These are phyloP conservation scores for Labeo rohita DNA, from an alignment of 2,113 vertebrate genomes.

Conservation along the genomic window DNA sequence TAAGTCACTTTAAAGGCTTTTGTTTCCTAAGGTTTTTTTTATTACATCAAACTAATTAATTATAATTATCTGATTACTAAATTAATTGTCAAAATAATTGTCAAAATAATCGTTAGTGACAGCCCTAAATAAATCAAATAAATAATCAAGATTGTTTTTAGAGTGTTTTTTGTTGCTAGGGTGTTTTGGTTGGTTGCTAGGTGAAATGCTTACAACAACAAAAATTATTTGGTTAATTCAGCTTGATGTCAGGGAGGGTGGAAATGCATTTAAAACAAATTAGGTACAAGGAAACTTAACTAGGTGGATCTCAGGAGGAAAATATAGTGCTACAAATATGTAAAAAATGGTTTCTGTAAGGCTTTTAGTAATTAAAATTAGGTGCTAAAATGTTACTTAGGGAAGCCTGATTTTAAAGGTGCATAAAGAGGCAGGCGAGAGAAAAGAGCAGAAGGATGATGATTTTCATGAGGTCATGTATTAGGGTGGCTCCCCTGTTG, in stretches of 20 bases:
- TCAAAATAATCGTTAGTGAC: too few species aligned
- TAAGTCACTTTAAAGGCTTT: too few species aligned
- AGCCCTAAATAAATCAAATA: too few species aligned
- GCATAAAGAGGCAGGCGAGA: neutral
- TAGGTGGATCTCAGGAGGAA: neutral
- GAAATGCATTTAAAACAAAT: neutral
- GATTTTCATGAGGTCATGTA: slow-evolving; percentile 13
- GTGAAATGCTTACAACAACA: neutral
- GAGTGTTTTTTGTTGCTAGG: neutral
- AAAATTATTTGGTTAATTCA: neutral
- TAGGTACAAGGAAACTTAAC: neutral
- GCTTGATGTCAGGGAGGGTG: neutral
- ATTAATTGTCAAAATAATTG: too few species aligned
- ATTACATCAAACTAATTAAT: too few species aligned
- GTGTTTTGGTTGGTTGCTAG: neutral
- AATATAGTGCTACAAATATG: neutral
- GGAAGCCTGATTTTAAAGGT: neutral
- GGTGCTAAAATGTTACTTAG: neutral
- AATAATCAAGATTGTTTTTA: too few species aligned
- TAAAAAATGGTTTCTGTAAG: neutral
- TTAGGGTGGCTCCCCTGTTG: neutral
- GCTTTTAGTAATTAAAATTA: neutral
- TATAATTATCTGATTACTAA: too few species aligned
- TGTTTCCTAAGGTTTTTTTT: too few species aligned
- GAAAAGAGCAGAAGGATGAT: neutral